Conservation (phyloP, 2,113 vertebrate genomes). For the Eptatretus burgeri region DNA sequence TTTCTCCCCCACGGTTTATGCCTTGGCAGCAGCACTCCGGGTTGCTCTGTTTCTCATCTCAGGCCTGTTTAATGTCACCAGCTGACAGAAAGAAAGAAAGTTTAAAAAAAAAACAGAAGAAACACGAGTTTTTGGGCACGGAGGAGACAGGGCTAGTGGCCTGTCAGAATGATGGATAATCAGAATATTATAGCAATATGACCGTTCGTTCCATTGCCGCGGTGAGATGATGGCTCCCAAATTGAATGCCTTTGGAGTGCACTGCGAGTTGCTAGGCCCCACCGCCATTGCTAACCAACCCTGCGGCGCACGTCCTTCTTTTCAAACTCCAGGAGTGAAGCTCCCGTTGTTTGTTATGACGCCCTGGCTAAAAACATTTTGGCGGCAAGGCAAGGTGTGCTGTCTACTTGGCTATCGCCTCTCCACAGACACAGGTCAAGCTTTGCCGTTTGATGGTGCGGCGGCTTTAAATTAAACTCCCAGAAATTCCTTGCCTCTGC, state of each 20-base stretch:
- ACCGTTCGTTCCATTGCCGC: constrained; percentile 4
- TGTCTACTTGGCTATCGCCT: too few species aligned
- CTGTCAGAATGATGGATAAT: constrained; percentile 6
- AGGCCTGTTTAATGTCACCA: constrained; percentile 2
- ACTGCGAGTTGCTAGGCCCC: neutral
- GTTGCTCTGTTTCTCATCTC: constrained; percentile 3
- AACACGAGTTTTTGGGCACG: neutral
- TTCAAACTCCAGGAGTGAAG: too few species aligned
- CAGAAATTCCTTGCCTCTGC: too few species aligned
- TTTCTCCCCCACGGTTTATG: neutral
- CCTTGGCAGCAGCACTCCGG: neutral
- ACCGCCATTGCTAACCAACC: too few species aligned
- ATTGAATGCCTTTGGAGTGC: constrained; percentile 5
- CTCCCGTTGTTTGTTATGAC: too few species aligned
- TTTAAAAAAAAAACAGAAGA: neutral
- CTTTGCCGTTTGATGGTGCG: too few species aligned
- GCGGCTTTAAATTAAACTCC: too few species aligned
- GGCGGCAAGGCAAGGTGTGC: too few species aligned
- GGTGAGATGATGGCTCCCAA: constrained; percentile 2
- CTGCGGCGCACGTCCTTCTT: too few species aligned
- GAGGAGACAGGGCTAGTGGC: neutral
- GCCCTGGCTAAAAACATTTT: too few species aligned
- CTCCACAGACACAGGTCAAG: too few species aligned
- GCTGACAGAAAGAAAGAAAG: neutral
- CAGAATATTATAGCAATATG: constrained; percentile 5